phyloP scores from a whole-genome alignment of 2,888 invertebrate genomes.

The Tiliacea aurago region DNA sequence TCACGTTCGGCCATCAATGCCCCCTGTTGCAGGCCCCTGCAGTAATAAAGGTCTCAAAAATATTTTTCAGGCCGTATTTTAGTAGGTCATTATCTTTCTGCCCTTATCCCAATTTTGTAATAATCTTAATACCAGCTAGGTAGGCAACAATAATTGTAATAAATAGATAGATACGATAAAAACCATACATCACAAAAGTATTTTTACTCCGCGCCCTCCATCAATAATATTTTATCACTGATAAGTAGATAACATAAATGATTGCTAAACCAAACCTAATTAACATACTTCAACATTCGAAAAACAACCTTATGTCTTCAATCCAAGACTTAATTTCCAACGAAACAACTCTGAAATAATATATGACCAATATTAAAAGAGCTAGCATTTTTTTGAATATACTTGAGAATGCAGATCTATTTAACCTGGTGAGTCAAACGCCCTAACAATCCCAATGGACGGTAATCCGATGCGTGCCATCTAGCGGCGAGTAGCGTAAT shows the following conservation, averaged over 20 bases:
- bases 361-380: constrained; percentile 43
- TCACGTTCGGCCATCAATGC: no score
- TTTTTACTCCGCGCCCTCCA: constrained; percentile 50
- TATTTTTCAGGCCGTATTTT: no score
- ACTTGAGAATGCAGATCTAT: constrained; percentile 40
- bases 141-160: background rate
- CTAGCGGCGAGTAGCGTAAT: constrained; percentile 83
- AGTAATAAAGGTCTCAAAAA: no score
- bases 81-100: background rate
- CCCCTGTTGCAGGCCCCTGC: no score
- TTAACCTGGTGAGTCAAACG: constrained; percentile 45
- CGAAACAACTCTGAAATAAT: fast-evolving
- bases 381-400: background rate
- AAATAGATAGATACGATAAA: background rate
- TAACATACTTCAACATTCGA: constrained; percentile 28
- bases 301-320: constrained; percentile 4
- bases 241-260: constrained; percentile 60
- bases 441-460: constrained; percentile 76
- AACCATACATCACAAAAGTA: constrained; percentile 12
- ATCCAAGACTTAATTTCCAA: background rate
- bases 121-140: background rate
- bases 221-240: constrained; percentile 65
- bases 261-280: constrained; percentile 58
- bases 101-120: background rate
- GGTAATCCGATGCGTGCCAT: constrained; percentile 82